phyloP scores from a whole-genome alignment of 2,113 vertebrate species.

The Ictalurus punctatus region DNA sequence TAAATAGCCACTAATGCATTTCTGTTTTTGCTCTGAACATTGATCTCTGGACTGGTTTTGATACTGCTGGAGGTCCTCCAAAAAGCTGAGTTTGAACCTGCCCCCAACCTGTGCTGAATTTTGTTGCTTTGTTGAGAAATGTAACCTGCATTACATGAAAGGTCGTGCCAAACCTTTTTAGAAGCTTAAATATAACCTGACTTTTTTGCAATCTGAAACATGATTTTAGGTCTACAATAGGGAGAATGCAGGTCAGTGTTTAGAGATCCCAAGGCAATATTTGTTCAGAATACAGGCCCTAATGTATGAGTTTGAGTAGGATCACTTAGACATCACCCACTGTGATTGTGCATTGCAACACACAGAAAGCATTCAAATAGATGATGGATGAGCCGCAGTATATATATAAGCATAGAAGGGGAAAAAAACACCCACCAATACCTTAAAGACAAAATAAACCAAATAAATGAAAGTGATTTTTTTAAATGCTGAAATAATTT shows the following conservation, averaged over 20 bases:
- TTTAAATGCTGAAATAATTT: not conserved
- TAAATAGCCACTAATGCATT: not conserved
- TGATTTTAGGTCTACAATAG: constrained; percentile 38
- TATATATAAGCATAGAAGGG: not conserved
- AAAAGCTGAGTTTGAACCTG: not conserved
- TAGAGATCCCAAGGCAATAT: constrained; percentile 52
- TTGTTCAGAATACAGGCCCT: constrained; percentile 53
- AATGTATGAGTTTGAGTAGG: constrained; percentile 51
- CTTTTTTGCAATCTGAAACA: constrained; percentile 40
- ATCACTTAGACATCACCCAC: constrained; percentile 53
- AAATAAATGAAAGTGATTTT: not conserved
- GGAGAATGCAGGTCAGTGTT: constrained; percentile 52
- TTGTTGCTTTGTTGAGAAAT: constrained; percentile 8
- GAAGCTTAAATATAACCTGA: constrained; percentile 42
- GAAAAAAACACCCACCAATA: not conserved
- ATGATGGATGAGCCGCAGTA: constrained; percentile 15
- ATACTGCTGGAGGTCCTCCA: not conserved
- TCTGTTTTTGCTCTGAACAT: not conserved
- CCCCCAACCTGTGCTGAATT: not conserved
- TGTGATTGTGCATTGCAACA: constrained; percentile 47
- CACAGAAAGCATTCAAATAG: constrained; percentile 16
- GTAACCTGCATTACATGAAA: not conserved
- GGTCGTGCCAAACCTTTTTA: not conserved
- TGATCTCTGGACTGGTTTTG: not conserved
- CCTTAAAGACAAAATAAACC: not conserved